Evolutionary conservation across 2,888 invertebrate species (phyloP).

Genomic region (Branchellion lobata): DNA sequence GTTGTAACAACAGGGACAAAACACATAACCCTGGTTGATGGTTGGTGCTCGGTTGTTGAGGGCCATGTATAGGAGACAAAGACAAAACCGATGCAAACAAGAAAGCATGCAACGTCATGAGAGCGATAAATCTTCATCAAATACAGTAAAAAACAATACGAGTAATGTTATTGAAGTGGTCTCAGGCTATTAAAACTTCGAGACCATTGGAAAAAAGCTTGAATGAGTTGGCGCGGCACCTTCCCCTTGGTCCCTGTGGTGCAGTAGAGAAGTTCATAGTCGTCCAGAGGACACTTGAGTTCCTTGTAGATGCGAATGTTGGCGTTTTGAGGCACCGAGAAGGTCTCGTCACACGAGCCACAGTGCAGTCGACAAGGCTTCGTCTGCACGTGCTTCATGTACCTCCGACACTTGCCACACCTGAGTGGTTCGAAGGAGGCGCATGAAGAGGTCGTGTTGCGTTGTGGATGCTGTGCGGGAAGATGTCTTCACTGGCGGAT

Average conservation of each 20-base stretch:
- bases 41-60: conserved; percentile 44
- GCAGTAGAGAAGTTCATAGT: conserved; percentile 92
- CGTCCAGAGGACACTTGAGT: conserved; percentile 92
- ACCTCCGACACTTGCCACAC: conserved; percentile 86
- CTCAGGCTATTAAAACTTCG: too few relatives aligned
- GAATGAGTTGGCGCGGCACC: too few relatives aligned
- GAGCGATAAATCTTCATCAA: neutral
- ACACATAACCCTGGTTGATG: conserved; percentile 82
- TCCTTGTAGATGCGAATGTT: conserved; percentile 90
- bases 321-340: conserved; percentile 80
- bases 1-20: conserved; percentile 97
- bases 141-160: neutral
- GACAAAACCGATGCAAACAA: neutral
- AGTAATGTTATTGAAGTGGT: too few relatives aligned
- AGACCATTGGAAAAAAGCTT: too few relatives aligned
- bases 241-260: conserved; percentile 91
- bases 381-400: conserved; percentile 92
- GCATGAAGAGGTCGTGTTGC: neutral
- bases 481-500: neutral
- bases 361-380: conserved; percentile 93
- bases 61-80: neutral
- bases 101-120: neutral
- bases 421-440: conserved; percentile 56
- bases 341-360: conserved; percentile 92
- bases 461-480: neutral